Percentiles rank a stretch among this genome's conserved stretches.
Conservation (phyloP, 2,888 invertebrate species). For the Hypolimnas misippus region DNA sequence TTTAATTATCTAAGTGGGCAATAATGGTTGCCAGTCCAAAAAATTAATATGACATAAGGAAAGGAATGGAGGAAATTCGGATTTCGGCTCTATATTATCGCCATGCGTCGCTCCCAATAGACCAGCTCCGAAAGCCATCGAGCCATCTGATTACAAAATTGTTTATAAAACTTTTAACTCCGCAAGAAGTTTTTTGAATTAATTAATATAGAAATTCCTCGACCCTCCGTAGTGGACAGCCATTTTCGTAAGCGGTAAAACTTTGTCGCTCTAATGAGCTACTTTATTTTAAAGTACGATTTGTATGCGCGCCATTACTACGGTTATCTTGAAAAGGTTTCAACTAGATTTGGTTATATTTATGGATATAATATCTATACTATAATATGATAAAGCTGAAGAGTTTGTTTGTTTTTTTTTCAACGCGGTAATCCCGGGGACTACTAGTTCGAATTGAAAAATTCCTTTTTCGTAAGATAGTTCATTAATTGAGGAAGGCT, state of each 20-base stretch:
- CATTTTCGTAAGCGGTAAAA: constrained; percentile 26
- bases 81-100: constrained; percentile 34
- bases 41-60: no score
- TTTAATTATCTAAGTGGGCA: no score
- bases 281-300: constrained; percentile 29
- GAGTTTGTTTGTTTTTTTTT: no score
- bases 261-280: constrained; percentile 25
- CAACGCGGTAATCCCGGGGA: no score
- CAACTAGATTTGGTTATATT: not conserved
- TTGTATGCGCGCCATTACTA: constrained; percentile 23
- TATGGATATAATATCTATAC: not conserved
- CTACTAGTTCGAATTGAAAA: no score
- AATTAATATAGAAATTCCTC: constrained; percentile 28
- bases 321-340: constrained; percentile 13
- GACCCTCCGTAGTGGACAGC: constrained; percentile 31
- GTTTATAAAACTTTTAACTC: constrained; percentile 32
- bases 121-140: constrained; percentile 2
- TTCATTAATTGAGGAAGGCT: no score
- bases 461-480: no score
- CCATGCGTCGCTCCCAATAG: not conserved
- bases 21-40: no score
- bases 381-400: no score
- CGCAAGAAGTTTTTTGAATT: constrained; percentile 24
- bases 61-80: no score
- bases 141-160: constrained; percentile 27